Conservation (phyloP, 2,113 vertebrate genomes). For the Hippocampus mohnikei region DNA sequence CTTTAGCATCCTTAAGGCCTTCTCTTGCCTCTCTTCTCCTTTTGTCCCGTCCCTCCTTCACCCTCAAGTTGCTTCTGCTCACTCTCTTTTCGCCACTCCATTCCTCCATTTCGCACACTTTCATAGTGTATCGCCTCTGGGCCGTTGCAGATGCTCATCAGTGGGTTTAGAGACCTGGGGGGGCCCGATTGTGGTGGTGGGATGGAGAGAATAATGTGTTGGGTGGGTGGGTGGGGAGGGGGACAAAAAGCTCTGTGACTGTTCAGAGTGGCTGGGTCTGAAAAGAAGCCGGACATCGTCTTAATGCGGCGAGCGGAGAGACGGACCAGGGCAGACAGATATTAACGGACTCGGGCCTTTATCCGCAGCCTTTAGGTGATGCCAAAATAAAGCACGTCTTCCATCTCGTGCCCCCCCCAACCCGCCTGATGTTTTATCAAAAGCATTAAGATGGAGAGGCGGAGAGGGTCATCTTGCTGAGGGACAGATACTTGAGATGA, state of each 20-base stretch:
- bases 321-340: slow-evolving; percentile 56
- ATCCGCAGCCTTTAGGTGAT: slow-evolving; percentile 61
- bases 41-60: slow-evolving; percentile 37
- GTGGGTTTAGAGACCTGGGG: slow-evolving; percentile 69
- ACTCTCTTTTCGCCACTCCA: slow-evolving; percentile 13
- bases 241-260: slow-evolving; percentile 64
- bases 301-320: slow-evolving; percentile 66
- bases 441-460: slow-evolving; percentile 63
- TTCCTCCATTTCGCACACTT: slow-evolving; percentile 15
- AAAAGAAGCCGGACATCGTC: slow-evolving; percentile 72
- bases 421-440: slow-evolving; percentile 80
- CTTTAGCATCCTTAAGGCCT: slow-evolving; percentile 41
- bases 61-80: slow-evolving; percentile 35
- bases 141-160: slow-evolving; percentile 93
- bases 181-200: slow-evolving; percentile 58
- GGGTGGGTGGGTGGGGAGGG: slow-evolving; percentile 37
- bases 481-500: slow-evolving; percentile 49
- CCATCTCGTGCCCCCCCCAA: slow-evolving; percentile 23
- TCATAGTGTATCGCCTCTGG: slow-evolving; percentile 73
- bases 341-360: slow-evolving; percentile 50
- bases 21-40: slow-evolving; percentile 40
- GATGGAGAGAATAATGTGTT: slow-evolving; percentile 55
- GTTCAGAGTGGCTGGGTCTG: slow-evolving; percentile 83
- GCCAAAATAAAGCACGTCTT: slow-evolving; percentile 70
- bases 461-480: slow-evolving; percentile 49